phyloP scores from a whole-genome alignment of 2,888 invertebrate genomes.

The Lasius fuliginosus region DNA sequence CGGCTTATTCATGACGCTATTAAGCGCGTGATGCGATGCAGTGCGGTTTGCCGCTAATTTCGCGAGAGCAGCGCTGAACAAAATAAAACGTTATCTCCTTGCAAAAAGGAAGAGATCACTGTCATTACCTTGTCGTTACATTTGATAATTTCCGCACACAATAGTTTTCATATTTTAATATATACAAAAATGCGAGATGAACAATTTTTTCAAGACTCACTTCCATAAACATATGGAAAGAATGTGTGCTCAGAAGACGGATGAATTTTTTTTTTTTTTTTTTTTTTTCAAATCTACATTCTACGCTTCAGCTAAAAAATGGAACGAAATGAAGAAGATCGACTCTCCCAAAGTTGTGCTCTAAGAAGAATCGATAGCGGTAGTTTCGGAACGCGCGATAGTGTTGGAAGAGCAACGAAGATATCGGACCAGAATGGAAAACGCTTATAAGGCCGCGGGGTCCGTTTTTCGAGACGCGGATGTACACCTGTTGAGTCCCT shows the following conservation, averaged over 20 bases:
- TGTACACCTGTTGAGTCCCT: constrained; percentile 78
- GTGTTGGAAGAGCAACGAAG: constrained; percentile 5
- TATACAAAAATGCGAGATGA: background rate
- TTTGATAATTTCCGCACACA: background rate
- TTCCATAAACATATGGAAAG: background rate
- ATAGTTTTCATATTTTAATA: background rate
- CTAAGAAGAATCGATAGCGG: background rate
- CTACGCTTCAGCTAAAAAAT: background rate
- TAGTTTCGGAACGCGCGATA: constrained; percentile 15
- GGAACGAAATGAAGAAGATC: background rate
- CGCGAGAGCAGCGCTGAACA: background rate
- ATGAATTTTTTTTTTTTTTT: background rate
- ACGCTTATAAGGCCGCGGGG: constrained; percentile 24
- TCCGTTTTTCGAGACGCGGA: constrained; percentile 49
- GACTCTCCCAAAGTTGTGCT: background rate
- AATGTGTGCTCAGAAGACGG: background rate
- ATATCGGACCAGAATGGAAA: constrained; percentile 38
- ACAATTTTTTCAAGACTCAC: background rate
- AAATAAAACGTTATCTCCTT: constrained; percentile 13
- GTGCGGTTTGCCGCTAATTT: constrained; percentile 2
- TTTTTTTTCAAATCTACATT: background rate
- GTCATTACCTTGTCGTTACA: constrained; percentile 12
- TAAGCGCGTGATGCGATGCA: constrained; percentile 35
- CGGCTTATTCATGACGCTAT: constrained; percentile 52
- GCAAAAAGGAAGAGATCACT: background rate